phyloP scores from a whole-genome alignment of 2,113 vertebrate species.

The Gorsachius goisagi region DNA sequence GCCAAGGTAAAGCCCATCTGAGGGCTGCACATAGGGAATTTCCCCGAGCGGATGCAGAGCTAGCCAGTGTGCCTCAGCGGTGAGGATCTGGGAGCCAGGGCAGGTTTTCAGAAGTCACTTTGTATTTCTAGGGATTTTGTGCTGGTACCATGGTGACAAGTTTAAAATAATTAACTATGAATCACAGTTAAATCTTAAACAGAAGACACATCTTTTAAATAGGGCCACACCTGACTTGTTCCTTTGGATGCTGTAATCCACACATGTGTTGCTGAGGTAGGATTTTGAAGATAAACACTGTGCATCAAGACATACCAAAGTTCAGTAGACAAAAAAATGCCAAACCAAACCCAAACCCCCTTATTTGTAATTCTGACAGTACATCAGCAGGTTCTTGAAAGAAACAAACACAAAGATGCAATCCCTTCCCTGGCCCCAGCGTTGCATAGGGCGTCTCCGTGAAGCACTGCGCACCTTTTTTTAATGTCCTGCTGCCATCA shows the following conservation, averaged over 20 bases:
- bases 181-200: neutral
- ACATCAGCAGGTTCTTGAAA: neutral
- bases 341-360: too few relatives aligned
- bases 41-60: neutral
- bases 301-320: neutral
- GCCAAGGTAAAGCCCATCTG: neutral
- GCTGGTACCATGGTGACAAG: neutral
- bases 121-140: neutral
- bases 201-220: neutral
- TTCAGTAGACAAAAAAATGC: neutral
- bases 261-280: neutral
- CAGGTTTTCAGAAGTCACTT: neutral
- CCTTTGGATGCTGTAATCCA: neutral
- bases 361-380: neutral
- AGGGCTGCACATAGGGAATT: neutral
- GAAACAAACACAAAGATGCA: neutral
- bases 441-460: rapidly evolving
- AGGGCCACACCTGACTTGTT: neutral
- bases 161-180: neutral
- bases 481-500: neutral
- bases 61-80: rapidly evolving
- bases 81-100: rapidly evolving
- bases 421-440: neutral
- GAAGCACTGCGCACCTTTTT: neutral
- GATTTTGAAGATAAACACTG: neutral